These are phyloP conservation scores for Scylla paramamosain DNA, from an alignment of 1,140 invertebrate species.

Conservation along the genomic window DNA sequence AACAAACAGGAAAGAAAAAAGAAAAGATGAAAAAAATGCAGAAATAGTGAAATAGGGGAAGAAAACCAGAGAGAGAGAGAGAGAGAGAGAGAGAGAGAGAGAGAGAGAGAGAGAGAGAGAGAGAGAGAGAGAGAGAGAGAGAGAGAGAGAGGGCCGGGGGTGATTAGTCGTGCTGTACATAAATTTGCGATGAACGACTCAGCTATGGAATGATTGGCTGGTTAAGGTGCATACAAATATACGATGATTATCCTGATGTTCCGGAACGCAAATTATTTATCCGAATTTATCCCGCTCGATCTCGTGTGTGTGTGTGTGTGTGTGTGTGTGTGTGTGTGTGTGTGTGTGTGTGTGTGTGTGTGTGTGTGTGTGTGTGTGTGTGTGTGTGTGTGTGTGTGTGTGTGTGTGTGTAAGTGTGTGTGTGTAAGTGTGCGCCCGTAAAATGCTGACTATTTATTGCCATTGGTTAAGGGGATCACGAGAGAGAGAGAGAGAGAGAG, in stretches of 20 bases:
- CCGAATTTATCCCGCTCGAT: background rate
- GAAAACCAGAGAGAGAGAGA: background rate
- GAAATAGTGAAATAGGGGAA: background rate
- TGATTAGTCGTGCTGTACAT: background rate
- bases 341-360: constrained; percentile 17
- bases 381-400: constrained; percentile 9
- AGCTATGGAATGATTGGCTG: background rate
- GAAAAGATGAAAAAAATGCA: background rate
- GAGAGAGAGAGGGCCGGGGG: background rate
- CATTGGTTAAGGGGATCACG: background rate
- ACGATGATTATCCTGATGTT: background rate
- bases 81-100: constrained; percentile 34
- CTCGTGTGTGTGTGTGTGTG: background rate
- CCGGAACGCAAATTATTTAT: constrained; percentile 7
- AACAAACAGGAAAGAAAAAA: background rate
- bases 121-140: constrained; percentile 12
- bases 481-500: constrained; percentile 37
- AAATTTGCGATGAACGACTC: background rate
- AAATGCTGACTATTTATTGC: background rate
- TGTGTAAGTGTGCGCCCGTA: background rate
- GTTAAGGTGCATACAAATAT: constrained; percentile 1
- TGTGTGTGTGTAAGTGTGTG: background rate
- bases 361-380: background rate
- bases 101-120: background rate
- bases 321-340: constrained; percentile 48